phyloP scores from a whole-genome alignment of 2,113 vertebrate genomes.

The Aplodontia rufa region DNA sequence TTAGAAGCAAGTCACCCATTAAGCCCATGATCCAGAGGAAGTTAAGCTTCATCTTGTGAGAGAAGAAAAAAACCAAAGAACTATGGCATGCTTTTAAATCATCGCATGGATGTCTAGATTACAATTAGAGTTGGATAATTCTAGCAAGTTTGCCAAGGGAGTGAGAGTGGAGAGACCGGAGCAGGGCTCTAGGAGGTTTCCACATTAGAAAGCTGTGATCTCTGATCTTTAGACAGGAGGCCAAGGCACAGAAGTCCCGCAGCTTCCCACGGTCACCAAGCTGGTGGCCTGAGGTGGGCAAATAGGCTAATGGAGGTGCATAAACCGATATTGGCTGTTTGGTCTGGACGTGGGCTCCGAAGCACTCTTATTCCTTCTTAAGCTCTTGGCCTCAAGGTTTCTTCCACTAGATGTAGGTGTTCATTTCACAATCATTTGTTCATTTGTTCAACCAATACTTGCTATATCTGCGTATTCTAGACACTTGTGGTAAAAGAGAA shows the following conservation, averaged over 20 bases:
- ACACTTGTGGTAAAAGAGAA: neutral
- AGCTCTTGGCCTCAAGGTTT: neutral
- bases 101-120: neutral
- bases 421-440: fast-evolving
- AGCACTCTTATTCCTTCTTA: neutral
- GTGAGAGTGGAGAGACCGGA: neutral
- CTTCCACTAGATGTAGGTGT: neutral
- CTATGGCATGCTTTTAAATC: neutral
- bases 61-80: neutral
- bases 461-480: neutral
- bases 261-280: neutral
- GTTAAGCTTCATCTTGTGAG: neutral
- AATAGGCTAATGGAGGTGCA: neutral
- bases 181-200: neutral
- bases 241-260: neutral
- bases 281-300: neutral
- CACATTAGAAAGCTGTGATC: neutral
- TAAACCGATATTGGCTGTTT: neutral
- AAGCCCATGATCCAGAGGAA: neutral
- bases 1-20: neutral
- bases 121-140: too few relatives aligned
- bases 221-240: neutral
- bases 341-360: neutral
- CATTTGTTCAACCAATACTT: neutral
- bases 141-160: neutral